A percentile compares a stretch with the other conserved stretches of the same genome.
phyloP scores from a whole-genome alignment of 2,797 vertebrate genomes.

The Betta splendens region DNA sequence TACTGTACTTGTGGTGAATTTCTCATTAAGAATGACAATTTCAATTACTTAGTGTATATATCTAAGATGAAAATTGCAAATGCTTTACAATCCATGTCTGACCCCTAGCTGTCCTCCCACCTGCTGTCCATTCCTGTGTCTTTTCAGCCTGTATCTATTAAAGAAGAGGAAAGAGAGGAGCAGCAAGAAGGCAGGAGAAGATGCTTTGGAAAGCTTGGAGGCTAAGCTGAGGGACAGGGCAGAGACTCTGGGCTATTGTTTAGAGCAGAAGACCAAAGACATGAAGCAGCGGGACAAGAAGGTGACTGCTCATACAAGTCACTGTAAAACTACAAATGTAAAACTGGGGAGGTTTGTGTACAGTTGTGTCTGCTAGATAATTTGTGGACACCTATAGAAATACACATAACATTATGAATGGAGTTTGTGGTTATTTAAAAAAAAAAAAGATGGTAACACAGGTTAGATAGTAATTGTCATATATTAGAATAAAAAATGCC shows the following conservation, averaged over 20 bases:
- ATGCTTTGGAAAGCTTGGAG: conserved; percentile 82
- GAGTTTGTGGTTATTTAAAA: neutral
- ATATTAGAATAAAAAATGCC: neutral
- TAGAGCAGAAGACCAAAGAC: conserved; percentile 89
- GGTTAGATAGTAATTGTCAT: neutral
- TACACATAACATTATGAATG: neutral
- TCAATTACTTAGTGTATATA: no score
- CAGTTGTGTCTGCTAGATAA: neutral
- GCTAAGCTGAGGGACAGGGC: conserved; percentile 84
- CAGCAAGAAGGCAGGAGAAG: conserved; percentile 75
- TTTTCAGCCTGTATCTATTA: conserved; percentile 84
- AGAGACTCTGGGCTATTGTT: conserved; percentile 83
- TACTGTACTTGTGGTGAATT: neutral
- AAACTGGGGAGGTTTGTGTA: neutral
- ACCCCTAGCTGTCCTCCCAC: neutral
- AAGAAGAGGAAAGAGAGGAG: conserved; percentile 85
- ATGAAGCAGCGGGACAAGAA: conserved; percentile 95
- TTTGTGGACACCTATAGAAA: neutral
- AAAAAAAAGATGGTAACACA: neutral
- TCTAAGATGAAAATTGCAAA: no score
- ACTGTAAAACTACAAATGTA: neutral
- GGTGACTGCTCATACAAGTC: conserved; percentile 69
- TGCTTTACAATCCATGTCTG: neutral
- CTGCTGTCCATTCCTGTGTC: neutral
- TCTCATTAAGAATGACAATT: neutral